Evolutionary conservation across 2,113 vertebrate species (phyloP), one percentile per base, ranked within the genome.

Genomic region (Atlantisia rogersi): DNA sequence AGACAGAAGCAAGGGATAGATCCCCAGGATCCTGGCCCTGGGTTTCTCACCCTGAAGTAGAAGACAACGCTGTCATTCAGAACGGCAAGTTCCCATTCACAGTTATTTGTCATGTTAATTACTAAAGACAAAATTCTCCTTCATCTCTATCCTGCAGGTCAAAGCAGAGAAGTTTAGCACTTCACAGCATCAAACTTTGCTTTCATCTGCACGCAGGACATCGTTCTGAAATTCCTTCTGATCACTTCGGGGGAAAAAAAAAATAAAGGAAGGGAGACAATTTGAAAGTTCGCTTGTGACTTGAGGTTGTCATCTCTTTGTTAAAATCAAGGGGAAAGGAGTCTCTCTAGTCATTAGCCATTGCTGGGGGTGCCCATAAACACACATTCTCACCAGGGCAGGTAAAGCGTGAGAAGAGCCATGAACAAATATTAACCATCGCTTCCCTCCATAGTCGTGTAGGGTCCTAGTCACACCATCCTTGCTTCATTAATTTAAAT

Each of bases 401-500:
- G 83, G 86, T 64, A 85, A 71, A 42, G 46, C 26, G 0, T 37
- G 9, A 82, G 40, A 60, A 92, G 81, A 94, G 56, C 82, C 70
- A 32, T 22, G 59, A 92, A 70, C 50, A 96, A 97, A 97, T 96
- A 97, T 88, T 97, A 95, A 92, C 88, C 90, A 68, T 76, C 70
- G 11, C 65, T 94, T 92, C 82, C 71, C 53, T 67, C 92, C 4
- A 1, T 70, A 90, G 76, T 53, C 74, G 15, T 77, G 75, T 79
- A 82, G 87, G 86, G 91, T 86, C 77, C 91, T 88, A 18, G 2
- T 69, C 83, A 32, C 56, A 82, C 92, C 90, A 40, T 86, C 65
- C 76, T 95, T 77, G 92, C 95, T 87, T 96, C 95, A 92, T 97
- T 97, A 97, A 94, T 95, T 97, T 96, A 92, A 88, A 92, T 79